Conservation (phyloP, 2,888 invertebrate genomes). For the Nudaria mundana region DNA sequence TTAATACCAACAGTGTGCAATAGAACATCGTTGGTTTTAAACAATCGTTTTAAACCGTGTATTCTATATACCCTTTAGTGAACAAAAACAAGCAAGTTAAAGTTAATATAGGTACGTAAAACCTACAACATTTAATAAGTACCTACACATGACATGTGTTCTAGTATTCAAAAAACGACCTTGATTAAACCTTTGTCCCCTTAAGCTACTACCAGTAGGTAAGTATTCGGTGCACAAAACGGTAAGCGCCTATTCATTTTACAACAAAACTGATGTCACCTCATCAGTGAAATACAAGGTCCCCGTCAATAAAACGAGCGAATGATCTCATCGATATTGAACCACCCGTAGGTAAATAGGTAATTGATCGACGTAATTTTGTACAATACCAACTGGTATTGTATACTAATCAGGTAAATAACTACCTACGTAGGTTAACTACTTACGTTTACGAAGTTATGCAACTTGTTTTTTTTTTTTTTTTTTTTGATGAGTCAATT, state of each 20-base stretch:
- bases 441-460: not conserved
- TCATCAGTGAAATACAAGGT: slow-evolving; percentile 63
- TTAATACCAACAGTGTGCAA: no score
- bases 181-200: not conserved
- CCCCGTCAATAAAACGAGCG: slow-evolving; percentile 69
- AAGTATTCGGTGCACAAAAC: slow-evolving; percentile 23
- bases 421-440: no score
- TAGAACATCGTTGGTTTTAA: no score
- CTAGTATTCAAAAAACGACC: no score
- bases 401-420: not conserved
- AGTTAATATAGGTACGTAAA: no score
- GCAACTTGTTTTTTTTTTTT: no score
- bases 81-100: no score
- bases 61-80: no score
- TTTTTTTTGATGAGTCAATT: no score
- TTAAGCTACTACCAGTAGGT: slow-evolving; percentile 9
- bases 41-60: no score
- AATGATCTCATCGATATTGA: slow-evolving; percentile 70
- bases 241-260: slow-evolving; percentile 25
- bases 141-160: no score
- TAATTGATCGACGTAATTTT: slow-evolving; percentile 54
- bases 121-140: no score
- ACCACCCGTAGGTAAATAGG: slow-evolving; percentile 46
- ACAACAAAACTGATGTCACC: slow-evolving; percentile 59
- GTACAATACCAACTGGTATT: slow-evolving; percentile 10